Evolutionary conservation across 2,113 vertebrate genomes (phyloP), one percentile per base, ranked within the genome.

Genomic region (Tretioscincus oriximinensis): DNA sequence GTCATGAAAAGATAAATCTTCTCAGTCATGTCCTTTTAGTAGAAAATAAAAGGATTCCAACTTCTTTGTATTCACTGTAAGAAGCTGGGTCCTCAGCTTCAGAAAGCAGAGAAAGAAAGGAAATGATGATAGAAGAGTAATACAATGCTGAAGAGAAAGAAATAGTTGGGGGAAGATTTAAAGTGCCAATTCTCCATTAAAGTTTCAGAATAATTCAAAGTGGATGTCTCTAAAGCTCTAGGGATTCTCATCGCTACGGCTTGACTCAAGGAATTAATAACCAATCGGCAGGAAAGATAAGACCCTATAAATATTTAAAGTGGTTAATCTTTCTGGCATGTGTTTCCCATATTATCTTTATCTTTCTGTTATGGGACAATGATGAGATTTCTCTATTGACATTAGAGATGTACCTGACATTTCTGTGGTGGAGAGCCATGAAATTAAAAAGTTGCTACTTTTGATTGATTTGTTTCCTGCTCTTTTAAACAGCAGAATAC

Each of bases 261-360:
- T 92, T 89, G 87, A 87, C 89, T 88, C 73, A 87, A 92, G 86
- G 85, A 88, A 84, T 85, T 92, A 93, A 93, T 90, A 92, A 91
- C 86, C 85, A 93, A 92, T 89, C 90, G 92, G 83, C 83, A 86
- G 76, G 91, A 93, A 86, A 91, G 93, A 91, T 93, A 95, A 94
- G 90, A 86, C 89, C 77, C 72, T 85, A 93, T 93, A 94, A 93
- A 95, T 94, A 95, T 93, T 95, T 92, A 93, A 88, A 69, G 79
- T 69, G 75, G 90, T 86, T 81, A 88, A 92, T 92, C 89, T 87
- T 89, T 58, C 79, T 0, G 0, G 65, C 70, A 70, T 81, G 78
- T 61, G 76, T 84, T 87, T 94, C 86, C 88, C 85, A 86, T 68
- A 22, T 0, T 24, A 77, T 88, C 78, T 77, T 82, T 76, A 84